These are phyloP conservation scores for Cataglyphis hispanica DNA, from an alignment of 1,140 invertebrate species.

Conservation along the genomic window DNA sequence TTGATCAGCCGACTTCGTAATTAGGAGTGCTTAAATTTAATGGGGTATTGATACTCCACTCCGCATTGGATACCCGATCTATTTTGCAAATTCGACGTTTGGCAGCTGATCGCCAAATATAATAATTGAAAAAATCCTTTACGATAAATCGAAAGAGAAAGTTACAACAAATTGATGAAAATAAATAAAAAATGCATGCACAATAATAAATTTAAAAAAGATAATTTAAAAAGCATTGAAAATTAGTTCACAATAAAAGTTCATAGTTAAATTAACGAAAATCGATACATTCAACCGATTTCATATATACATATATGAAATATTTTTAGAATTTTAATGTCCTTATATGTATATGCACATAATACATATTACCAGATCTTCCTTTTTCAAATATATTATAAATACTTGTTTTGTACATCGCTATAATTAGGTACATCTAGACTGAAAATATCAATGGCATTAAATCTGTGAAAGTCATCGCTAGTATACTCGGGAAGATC, in stretches of 20 bases:
- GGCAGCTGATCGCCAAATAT: slow-evolving; percentile 1
- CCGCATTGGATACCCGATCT: slow-evolving; percentile 15
- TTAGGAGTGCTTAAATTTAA: slow-evolving; percentile 58
- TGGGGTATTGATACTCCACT: slow-evolving; percentile 23
- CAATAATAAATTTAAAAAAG: background rate
- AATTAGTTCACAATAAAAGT: background rate
- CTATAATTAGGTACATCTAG: background rate
- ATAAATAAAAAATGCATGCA: background rate
- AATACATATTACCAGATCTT: background rate
- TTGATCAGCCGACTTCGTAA: slow-evolving; percentile 48
- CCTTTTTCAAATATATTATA: background rate
- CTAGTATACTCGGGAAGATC: background rate
- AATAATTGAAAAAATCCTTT: slow-evolving; percentile 10
- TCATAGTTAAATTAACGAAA: background rate
- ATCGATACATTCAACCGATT: background rate
- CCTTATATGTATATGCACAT: background rate
- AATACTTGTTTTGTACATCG: background rate
- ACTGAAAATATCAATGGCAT: background rate
- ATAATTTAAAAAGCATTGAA: background rate
- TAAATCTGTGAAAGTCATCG: background rate
- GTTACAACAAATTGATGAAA: background rate
- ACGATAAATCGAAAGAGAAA: background rate
- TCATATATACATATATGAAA: too few species aligned
- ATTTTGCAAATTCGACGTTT: slow-evolving; percentile 47
- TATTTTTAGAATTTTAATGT: background rate